Evolutionary conservation across 2,113 vertebrate species (phyloP).

Genomic region (Kobus ellipsiprymnus): DNA sequence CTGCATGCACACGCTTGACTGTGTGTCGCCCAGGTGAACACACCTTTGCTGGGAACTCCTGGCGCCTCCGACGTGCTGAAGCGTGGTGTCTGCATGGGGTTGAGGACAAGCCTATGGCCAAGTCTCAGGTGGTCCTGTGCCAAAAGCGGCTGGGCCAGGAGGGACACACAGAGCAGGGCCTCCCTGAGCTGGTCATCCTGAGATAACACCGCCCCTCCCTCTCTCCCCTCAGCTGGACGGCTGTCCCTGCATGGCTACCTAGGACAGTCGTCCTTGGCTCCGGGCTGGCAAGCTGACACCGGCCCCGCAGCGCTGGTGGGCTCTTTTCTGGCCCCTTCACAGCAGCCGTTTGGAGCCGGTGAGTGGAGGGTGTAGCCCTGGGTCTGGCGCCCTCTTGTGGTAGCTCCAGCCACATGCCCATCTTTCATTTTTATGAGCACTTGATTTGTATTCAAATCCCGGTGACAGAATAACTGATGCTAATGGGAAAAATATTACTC

Average conservation of each 20-base stretch:
- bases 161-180: neutral
- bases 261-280: neutral
- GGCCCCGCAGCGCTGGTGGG: too few relatives aligned
- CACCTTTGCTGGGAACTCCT: neutral
- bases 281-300: neutral
- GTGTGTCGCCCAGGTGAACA: neutral
- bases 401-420: neutral
- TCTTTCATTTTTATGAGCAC: neutral
- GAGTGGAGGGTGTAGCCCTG: neutral
- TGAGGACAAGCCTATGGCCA: accelerated
- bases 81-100: neutral
- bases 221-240: neutral
- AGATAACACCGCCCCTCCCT: neutral
- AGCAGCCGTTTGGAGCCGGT: accelerated
- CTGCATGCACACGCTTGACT: neutral
- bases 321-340: neutral
- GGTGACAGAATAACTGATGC: neutral
- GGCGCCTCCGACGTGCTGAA: neutral
- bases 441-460: neutral
- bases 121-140: neutral
- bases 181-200: neutral
- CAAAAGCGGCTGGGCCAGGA: neutral
- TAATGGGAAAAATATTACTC: neutral
- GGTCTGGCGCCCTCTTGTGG: neutral
- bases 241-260: neutral